Percentiles rank a stretch among this genome's conserved stretches.
These are phyloP conservation scores for Diarsia dahlii DNA, from an alignment of 2,888 invertebrate genomes.

Conservation along the genomic window DNA sequence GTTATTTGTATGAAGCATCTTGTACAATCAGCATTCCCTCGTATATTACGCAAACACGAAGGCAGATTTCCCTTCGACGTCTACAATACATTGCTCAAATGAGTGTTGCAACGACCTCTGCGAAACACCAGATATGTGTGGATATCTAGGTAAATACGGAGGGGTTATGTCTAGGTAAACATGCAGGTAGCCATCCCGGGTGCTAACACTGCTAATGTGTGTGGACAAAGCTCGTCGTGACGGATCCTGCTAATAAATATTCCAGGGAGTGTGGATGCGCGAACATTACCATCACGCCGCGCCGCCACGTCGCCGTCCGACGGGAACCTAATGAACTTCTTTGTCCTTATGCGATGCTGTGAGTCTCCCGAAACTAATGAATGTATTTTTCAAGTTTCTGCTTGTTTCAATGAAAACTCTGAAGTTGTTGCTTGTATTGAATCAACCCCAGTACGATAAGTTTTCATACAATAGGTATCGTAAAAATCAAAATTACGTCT, in stretches of 20 bases:
- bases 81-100: conserved; percentile 85
- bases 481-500: not conserved
- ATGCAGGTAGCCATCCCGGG: conserved; percentile 84
- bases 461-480: not conserved
- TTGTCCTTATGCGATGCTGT: conserved; percentile 55
- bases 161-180: conserved; percentile 83
- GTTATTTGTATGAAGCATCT: conserved; percentile 78
- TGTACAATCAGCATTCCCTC: conserved; percentile 81
- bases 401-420: conserved; percentile 6
- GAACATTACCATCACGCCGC: conserved; percentile 75
- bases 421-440: not conserved
- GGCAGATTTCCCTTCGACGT: conserved; percentile 86
- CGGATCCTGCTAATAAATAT: conserved; percentile 88
- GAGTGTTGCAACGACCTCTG: conserved; percentile 83
- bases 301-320: conserved; percentile 9
- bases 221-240: conserved; percentile 89
- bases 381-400: not conserved
- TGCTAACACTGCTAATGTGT: conserved; percentile 89
- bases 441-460: not conserved
- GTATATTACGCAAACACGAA: conserved; percentile 81
- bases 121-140: conserved; percentile 81
- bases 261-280: conserved; percentile 85
- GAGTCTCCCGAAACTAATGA: conserved; percentile 23
- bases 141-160: conserved; percentile 85
- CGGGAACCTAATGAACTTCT: conserved; percentile 59